Evolutionary conservation across 1,140 invertebrate species (phyloP), one percentile per base, ranked within the genome.

Genomic region (Neocloeon triangulifer): DNA sequence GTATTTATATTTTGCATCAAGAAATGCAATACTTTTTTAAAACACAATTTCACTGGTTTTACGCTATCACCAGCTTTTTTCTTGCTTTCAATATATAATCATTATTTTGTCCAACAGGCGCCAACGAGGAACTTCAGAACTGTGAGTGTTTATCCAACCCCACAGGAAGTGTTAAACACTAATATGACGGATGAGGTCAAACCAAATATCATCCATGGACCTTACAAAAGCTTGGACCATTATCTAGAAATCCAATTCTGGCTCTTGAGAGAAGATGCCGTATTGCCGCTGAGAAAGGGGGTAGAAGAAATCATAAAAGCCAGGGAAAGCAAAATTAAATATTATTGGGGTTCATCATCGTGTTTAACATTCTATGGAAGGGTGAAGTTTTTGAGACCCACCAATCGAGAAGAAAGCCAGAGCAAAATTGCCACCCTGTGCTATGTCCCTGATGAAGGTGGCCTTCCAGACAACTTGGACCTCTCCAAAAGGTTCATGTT

Each of bases 221-320:
- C 49, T 1, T 81, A 75, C 47, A 39, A 51, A 5, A 51, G 61
- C 44, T 52, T 65, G 0, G 57, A 73, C 17, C 64, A 79, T 39
- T 86, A 86, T 44, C 48, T 86, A 8, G 73, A 80, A 41, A 58
- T 71, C 1, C 79, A 85, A 40, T 79, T 76, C 43, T 51, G 73
- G 8, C 50, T 82, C 2, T 48, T 85, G 14, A 47, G 73, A 8
- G 76, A 84, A 53, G 79, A 85, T 49, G 73, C 71, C 49, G 53
- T 64, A 23, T 43, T 47, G 1, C 68, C 70, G 2, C 41, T 75
- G 22, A 41, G 66, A 6, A 53, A 56, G 28, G 64, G 62, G n/a
- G n/a, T n/a, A n/a, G n/a, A n/a, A n/a, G n/a, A n/a, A 29, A 54
- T 71, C 22, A 14, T 23, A 9, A n/a, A n/a, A 6, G 16, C 9